These are phyloP conservation scores for Diadema setosum DNA, from an alignment of 35 echinoderm and acorn worm species.

Conservation along the genomic window DNA sequence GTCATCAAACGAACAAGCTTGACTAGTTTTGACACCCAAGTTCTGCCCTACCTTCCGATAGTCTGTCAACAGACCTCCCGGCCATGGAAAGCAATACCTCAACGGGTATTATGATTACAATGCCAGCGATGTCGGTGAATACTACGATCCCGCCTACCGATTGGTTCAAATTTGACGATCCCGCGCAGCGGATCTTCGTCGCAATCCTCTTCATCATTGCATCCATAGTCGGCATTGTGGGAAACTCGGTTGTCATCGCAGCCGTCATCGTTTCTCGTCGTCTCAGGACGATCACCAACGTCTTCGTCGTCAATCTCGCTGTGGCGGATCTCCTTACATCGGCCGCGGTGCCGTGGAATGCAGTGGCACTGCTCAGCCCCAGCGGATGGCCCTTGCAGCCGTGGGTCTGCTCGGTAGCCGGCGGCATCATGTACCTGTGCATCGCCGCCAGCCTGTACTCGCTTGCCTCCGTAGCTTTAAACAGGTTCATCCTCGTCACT, in stretches of 20 bases:
- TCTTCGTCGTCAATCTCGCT: conserved; percentile 90
- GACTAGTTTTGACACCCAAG: too few species aligned
- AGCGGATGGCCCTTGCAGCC: conserved; percentile 40
- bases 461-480: conserved; percentile 59
- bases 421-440: conserved; percentile 56
- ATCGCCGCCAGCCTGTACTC: conserved; percentile 71
- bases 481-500: conserved; percentile 58
- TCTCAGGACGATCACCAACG: conserved; percentile 85
- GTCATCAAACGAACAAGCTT: too few species aligned
- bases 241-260: conserved; percentile 30
- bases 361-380: conserved; percentile 51
- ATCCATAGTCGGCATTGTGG: conserved; percentile 24
- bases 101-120: too few species aligned
- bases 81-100: too few species aligned
- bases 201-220: conserved; percentile 34
- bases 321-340: conserved; percentile 78
- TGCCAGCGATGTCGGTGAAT: background rate
- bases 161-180: conserved; percentile 28
- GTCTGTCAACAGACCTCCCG: too few species aligned
- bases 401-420: conserved; percentile 44
- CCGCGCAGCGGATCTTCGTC: conserved; percentile 25
- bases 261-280: conserved; percentile 55
- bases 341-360: conserved; percentile 56
- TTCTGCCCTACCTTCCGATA: too few species aligned
- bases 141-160: background rate